Conservation (phyloP, 2,888 invertebrate species). For the Danaus chrysippus region DNA sequence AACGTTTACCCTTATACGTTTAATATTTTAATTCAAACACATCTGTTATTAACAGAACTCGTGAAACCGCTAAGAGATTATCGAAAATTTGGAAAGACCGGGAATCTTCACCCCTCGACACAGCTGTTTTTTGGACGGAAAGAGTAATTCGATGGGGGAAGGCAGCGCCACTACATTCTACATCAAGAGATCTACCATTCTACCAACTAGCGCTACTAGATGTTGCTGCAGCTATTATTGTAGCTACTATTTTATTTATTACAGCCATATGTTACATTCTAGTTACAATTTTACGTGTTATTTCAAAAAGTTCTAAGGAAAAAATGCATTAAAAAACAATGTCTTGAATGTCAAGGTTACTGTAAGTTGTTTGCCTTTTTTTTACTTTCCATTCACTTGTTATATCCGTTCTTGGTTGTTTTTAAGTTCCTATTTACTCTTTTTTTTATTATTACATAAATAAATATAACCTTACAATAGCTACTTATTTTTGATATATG, state of each 20-base stretch:
- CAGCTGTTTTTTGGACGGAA: constrained; percentile 80
- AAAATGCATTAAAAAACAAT: constrained; percentile 48
- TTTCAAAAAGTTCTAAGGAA: constrained; percentile 49
- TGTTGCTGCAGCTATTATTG: constrained; percentile 49
- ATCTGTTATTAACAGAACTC: constrained; percentile 53
- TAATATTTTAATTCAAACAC: neutral
- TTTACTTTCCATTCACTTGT: neutral
- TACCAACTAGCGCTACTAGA: constrained; percentile 57
- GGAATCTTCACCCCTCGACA: constrained; percentile 71
- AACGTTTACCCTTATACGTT: neutral
- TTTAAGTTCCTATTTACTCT: neutral
- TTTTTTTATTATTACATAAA: neutral
- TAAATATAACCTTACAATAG: too few relatives aligned
- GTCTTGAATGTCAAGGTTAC: neutral
- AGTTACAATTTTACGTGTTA: constrained; percentile 44
- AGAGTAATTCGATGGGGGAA: constrained; percentile 71
- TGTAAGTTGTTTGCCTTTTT: neutral
- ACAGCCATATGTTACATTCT: constrained; percentile 44
- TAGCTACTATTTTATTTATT: constrained; percentile 41
- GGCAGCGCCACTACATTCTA: constrained; percentile 50
- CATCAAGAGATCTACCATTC: constrained; percentile 51
- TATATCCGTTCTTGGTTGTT: neutral
- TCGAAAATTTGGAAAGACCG: constrained; percentile 77
- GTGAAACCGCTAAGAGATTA: constrained; percentile 59
- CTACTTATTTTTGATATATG: too few relatives aligned